Conservation (phyloP, 1,140 invertebrate species). For the Leptopilina boulardi region DNA sequence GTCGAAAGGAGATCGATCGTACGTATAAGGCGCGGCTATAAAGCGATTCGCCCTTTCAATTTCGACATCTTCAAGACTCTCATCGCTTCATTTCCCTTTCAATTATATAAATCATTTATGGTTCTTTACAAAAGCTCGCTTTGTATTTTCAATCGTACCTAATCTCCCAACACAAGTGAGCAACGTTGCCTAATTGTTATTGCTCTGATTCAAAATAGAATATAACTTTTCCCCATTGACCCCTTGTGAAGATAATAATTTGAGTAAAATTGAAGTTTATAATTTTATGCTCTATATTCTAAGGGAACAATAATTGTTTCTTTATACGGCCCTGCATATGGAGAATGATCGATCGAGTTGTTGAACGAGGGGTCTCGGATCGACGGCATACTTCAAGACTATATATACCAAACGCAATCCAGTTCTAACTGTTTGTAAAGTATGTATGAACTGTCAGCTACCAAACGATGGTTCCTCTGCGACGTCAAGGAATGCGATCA, state of each 20-base stretch:
- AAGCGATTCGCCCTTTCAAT: conserved; percentile 21
- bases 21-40: conserved; percentile 11
- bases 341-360: conserved; percentile 60
- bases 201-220: too few species aligned
- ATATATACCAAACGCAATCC: conserved; percentile 12
- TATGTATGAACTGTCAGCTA: conserved; percentile 30
- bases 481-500: conserved; percentile 30
- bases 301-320: conserved; percentile 53
- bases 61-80: conserved; percentile 11
- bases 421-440: conserved; percentile 29
- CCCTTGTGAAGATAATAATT: too few species aligned
- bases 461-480: conserved; percentile 25
- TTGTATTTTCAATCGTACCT: background rate
- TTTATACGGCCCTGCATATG: conserved; percentile 45
- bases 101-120: background rate
- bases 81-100: conserved; percentile 2
- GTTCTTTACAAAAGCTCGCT: background rate
- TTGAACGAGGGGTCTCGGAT: conserved; percentile 54
- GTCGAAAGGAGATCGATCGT: conserved; percentile 16
- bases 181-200: background rate
- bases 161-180: background rate
- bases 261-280: too few species aligned
- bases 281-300: background rate
- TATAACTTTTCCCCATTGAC: too few species aligned
- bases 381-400: conserved; percentile 57